Conservation (phyloP, 2,888 invertebrate genomes). For the Deroplatys truncata region DNA sequence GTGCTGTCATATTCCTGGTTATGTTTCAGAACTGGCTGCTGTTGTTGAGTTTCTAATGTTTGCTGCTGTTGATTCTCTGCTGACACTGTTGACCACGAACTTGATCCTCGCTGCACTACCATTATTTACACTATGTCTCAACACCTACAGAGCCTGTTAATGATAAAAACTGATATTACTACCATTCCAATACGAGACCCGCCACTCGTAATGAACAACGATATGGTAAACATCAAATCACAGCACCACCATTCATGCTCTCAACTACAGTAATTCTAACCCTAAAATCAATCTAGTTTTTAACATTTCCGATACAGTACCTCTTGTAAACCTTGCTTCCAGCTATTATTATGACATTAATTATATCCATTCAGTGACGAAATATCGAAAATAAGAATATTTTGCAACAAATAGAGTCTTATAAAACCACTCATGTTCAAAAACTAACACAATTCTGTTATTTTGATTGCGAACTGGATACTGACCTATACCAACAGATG, state of each 20-base stretch:
- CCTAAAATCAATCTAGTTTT: not conserved
- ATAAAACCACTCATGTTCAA: slow-evolving; percentile 5
- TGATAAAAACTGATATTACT: not conserved
- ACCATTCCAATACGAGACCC: not conserved
- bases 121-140: not conserved
- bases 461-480: slow-evolving; percentile 9
- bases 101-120: slow-evolving; percentile 11
- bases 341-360: not conserved
- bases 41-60: not conserved
- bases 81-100: not conserved
- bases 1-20: slow-evolving; percentile 6
- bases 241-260: not conserved
- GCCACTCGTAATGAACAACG: not conserved
- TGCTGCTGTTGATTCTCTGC: not conserved
- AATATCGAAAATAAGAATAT: not conserved
- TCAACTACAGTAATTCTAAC: not conserved
- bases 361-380: not conserved
- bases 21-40: slow-evolving; percentile 9
- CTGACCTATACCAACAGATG: slow-evolving; percentile 13
- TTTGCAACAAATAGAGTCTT: not conserved
- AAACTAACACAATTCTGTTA: slow-evolving; percentile 19
- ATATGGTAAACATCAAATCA: not conserved
- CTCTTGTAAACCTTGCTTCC: not conserved
- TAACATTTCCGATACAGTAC: not conserved
- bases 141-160: not conserved